Base-by-base conservation (phyloP, 2,797 vertebrate species). In the Danio jaintianensis region DNA sequence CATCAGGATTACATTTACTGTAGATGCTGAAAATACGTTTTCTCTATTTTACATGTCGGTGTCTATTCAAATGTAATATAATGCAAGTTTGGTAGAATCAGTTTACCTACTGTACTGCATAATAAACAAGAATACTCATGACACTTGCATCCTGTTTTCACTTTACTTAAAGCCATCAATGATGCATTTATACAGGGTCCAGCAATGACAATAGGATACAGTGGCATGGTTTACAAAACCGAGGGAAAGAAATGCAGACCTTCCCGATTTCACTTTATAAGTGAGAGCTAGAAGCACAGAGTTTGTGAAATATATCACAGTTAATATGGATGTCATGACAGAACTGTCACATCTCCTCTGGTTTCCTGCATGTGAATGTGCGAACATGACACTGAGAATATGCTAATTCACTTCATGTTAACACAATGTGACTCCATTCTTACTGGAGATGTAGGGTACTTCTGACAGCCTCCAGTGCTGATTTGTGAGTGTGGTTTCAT, bases 361-460 rank as follows among this genome's bases (percentile, higher is more conserved):
- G 20, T 81, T 82, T 75, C 15, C 18, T 69, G 52, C 45, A 69
- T 67, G 36, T 50, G 69, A 62, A 82, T 77, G 66, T 29, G 12
- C 0, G 4, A 77, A 79, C 68, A 61, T 69, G 67, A 75, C 71
- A 77, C 52, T 15, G 7, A 61, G 59, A 71, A 69, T 75, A 84
- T 86, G 78, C 66, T 75, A 83, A 86, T 85, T 59, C 69, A 56
- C 66, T 16, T 82, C 75, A 42, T 85, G 82, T 83, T 83, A 63
- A 68, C 52, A 64, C 18, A 84, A 59, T 12, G 69, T 58, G 69
- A 12, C 62, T 62, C 45, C 64, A 48, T 69, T 48, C 61, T 85
- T 81, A 75, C 59, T 52, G 36, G 43, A 22, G 47, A 61, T 45
- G 68, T 40, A 7, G 62, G 40, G 1, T 71, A 63, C 7, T 64